A percentile compares a stretch with the other conserved stretches of the same genome.
Conservation (phyloP, 2,888 invertebrate genomes). For the Pyralis farinalis region DNA sequence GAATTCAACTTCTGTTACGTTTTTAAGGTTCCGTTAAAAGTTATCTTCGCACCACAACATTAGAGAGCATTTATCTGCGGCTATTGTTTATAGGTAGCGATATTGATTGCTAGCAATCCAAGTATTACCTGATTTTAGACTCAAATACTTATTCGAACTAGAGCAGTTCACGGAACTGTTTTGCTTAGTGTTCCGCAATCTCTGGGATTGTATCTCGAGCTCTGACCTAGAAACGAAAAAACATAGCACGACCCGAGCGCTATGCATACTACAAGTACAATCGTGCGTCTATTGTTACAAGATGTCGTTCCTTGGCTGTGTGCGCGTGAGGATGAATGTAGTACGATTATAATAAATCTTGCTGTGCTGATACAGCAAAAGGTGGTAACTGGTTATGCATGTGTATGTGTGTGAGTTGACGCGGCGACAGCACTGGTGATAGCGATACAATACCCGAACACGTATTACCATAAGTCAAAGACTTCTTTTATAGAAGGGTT, state of each 20-base stretch:
- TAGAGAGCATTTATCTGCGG: no score
- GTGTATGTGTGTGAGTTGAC: constrained; percentile 43
- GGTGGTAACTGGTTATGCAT: constrained; percentile 19
- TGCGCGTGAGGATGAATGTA: constrained; percentile 38
- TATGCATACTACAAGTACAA: constrained; percentile 28
- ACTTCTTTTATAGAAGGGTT: no score
- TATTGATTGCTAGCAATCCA: no score
- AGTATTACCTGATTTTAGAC: no score
- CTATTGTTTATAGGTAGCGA: no score
- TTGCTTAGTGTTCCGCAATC: constrained; percentile 30
- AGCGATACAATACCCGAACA: constrained; percentile 57
- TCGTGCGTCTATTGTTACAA: constrained; percentile 17
- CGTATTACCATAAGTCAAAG: constrained; percentile 48
- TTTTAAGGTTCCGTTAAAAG: no score
- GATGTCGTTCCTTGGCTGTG: constrained; percentile 20
- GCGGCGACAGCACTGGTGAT: constrained; percentile 41
- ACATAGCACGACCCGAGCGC: constrained; percentile 34
- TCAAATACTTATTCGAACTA: constrained; percentile 27
- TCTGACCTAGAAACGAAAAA: constrained; percentile 71
- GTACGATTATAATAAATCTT: constrained; percentile 16
- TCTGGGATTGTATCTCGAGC: constrained; percentile 29
- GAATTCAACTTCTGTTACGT: no score
- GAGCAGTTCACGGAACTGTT: constrained; percentile 60
- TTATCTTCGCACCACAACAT: no score
- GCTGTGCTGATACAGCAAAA: constrained; percentile 20